A percentile compares a stretch with the other conserved stretches of the same genome.
These are phyloP conservation scores for Lates japonicus DNA, from an alignment of 2,797 vertebrate genomes.

Conservation along the genomic window DNA sequence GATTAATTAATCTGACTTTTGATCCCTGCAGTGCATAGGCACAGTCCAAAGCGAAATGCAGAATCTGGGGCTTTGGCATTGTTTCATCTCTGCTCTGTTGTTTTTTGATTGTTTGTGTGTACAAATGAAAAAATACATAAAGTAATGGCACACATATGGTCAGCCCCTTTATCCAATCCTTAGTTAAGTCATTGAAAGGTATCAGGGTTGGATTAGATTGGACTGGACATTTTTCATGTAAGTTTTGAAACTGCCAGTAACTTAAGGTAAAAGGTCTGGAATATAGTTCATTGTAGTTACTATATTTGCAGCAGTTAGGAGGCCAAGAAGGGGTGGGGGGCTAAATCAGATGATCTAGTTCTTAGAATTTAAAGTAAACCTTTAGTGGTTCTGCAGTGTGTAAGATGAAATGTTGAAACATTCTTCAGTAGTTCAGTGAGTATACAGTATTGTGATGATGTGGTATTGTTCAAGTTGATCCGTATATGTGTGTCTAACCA, in stretches of 20 bases:
- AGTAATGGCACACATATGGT: background rate
- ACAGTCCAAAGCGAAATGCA: constrained; percentile 20
- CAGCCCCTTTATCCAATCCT: background rate
- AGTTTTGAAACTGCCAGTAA: too few species aligned
- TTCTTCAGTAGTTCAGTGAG: background rate
- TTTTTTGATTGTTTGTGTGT: background rate
- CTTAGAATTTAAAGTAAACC: too few species aligned
- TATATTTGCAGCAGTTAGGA: too few species aligned
- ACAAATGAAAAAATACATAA: background rate
- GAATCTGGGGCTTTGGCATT: constrained; percentile 11
- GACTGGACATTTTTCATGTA: background rate
- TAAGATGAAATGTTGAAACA: background rate
- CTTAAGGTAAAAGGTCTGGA: too few species aligned
- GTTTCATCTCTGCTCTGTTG: constrained; percentile 3
- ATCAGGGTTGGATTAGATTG: constrained; percentile 1
- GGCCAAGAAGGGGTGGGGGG: too few species aligned
- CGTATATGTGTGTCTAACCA: constrained; percentile 83
- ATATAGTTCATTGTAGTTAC: too few species aligned
- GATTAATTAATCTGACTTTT: constrained; percentile 60
- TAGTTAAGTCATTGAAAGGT: background rate
- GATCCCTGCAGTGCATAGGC: background rate
- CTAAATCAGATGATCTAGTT: too few species aligned
- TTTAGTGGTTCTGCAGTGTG: too few species aligned
- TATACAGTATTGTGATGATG: background rate
- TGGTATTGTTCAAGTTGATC: background rate